Conservation (phyloP, 1,140 invertebrate species). For the Hycleus cichorii region DNA sequence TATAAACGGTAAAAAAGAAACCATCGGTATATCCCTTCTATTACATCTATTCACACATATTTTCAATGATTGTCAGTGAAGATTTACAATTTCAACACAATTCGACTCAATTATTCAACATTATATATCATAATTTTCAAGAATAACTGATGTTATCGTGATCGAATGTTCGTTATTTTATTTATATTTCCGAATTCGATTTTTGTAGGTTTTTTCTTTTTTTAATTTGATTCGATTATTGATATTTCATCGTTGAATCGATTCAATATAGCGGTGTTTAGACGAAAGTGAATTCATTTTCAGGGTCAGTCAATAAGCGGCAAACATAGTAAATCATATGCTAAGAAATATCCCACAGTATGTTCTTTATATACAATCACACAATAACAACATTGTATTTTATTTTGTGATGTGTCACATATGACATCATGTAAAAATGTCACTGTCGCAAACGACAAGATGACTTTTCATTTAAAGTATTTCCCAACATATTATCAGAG, state of each 20-base stretch:
- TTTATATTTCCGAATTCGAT: too few relatives aligned
- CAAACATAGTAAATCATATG: constrained; percentile 26
- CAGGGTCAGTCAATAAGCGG: constrained; percentile 24
- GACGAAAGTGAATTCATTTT: constrained; percentile 10
- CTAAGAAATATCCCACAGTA: constrained; percentile 25
- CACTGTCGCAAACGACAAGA: constrained; percentile 23
- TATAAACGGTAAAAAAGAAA: too few relatives aligned
- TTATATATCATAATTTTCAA: background rate
- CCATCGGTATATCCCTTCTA: too few relatives aligned
- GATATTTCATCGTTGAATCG: background rate
- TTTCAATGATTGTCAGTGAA: too few relatives aligned
- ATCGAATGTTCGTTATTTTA: background rate
- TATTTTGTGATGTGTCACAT: constrained; percentile 33
- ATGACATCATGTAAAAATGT: constrained; percentile 30
- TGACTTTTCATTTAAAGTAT: constrained; percentile 8
- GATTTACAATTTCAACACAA: too few relatives aligned
- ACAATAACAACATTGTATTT: constrained; percentile 31
- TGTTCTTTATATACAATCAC: constrained; percentile 23
- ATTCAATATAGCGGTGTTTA: background rate
- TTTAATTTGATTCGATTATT: background rate
- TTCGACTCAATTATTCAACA: background rate
- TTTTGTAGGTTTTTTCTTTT: background rate
- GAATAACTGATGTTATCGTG: background rate
- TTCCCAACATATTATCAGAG: constrained; percentile 8
- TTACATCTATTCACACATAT: too few relatives aligned